phyloP scores from a whole-genome alignment of 2,113 vertebrate genomes.

The Callipepla californica region DNA sequence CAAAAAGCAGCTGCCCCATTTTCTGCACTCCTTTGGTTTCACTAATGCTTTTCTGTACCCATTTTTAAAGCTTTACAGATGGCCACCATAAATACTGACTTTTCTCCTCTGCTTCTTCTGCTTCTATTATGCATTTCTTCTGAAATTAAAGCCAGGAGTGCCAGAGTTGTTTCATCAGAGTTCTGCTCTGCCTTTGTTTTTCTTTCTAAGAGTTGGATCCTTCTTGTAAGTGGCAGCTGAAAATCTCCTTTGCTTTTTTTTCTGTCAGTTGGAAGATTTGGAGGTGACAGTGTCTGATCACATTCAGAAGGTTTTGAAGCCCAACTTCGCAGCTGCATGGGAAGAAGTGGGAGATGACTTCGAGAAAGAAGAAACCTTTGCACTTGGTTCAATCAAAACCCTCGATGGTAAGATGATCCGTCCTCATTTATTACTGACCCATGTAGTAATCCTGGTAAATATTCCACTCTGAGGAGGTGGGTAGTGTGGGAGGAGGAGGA shows the following conservation, averaged over 20 bases:
- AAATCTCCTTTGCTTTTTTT: not conserved
- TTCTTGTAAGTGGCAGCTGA: not conserved
- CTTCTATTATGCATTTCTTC: rapidly evolving
- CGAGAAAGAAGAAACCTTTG: constrained; percentile 98
- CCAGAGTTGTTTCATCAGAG: not conserved
- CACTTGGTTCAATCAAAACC: constrained; percentile 91
- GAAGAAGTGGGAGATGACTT: constrained; percentile 95
- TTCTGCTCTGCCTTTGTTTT: not conserved
- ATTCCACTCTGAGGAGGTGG: rapidly evolving
- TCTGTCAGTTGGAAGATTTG: constrained; percentile 90
- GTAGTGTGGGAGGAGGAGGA: not conserved
- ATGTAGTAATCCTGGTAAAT: not conserved
- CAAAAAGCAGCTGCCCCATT: not conserved
- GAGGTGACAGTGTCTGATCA: constrained; percentile 95
- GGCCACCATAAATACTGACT: rapidly evolving
- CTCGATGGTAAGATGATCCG: constrained; percentile 87
- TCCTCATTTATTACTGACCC: not conserved
- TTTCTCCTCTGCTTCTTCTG: not conserved
- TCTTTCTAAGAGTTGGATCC: not conserved
- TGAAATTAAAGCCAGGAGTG: not conserved
- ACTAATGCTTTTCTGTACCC: rapidly evolving
- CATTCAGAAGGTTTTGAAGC: constrained; percentile 94
- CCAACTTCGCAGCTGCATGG: constrained; percentile 96
- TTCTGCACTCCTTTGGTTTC: not conserved
- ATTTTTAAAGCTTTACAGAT: not conserved